Conservation (phyloP, 2,797 vertebrate species). For the Carapus acus region DNA sequence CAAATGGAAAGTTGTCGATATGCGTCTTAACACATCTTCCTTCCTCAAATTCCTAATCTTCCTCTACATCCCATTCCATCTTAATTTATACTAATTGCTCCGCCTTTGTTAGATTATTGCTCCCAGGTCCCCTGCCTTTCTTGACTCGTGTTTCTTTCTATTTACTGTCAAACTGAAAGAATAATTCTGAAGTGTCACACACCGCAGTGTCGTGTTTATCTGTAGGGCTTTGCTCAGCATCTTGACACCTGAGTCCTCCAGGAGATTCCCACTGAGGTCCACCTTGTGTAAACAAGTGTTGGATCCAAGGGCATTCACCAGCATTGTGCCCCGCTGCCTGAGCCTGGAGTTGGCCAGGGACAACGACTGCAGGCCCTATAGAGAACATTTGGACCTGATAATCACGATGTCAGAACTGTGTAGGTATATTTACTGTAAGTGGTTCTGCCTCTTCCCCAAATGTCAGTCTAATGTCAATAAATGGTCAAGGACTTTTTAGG, state of each 20-base stretch:
- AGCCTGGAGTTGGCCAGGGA: slow-evolving; percentile 84
- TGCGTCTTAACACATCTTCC: too few species aligned
- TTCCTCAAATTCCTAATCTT: too few species aligned
- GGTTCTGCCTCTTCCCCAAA: too few species aligned
- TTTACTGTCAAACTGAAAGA: background rate
- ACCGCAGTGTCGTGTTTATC: slow-evolving; percentile 78
- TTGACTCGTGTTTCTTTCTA: background rate
- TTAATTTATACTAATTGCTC: too few species aligned
- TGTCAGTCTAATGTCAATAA: too few species aligned
- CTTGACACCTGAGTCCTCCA: slow-evolving; percentile 88
- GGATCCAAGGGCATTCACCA: slow-evolving; percentile 87
- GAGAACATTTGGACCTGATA: background rate
- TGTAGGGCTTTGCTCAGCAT: slow-evolving; percentile 90
- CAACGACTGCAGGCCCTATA: slow-evolving; percentile 81
- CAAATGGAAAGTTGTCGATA: too few species aligned
- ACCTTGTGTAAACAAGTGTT: slow-evolving; percentile 84
- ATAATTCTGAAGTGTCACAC: background rate
- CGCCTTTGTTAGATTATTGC: too few species aligned
- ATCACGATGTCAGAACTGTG: too few species aligned
- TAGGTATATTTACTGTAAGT: too few species aligned
- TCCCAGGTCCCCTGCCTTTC: background rate
- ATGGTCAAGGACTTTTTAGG: too few species aligned
- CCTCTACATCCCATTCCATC: too few species aligned
- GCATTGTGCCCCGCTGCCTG: slow-evolving; percentile 81
- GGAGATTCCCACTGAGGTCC: slow-evolving; percentile 84